Evolutionary conservation across 1,140 invertebrate species (phyloP).

Genomic region (Ptiloglossa arizonensis): DNA sequence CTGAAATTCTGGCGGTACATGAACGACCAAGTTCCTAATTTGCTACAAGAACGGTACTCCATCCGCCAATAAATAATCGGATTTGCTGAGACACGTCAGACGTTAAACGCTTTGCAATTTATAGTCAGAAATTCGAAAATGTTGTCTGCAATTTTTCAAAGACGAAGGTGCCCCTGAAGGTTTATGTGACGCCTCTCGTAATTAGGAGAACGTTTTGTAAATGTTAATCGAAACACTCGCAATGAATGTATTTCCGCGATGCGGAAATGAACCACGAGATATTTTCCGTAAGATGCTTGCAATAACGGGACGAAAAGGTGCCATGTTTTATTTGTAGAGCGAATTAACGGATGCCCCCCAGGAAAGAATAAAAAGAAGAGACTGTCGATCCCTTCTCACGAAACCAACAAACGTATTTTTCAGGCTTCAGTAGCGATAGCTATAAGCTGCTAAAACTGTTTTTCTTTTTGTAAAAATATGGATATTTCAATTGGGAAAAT

Average conservation of each 20-base stretch:
- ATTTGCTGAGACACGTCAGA: not conserved
- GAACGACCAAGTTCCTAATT: too few species aligned
- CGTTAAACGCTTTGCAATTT: not conserved
- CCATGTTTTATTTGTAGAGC: not conserved
- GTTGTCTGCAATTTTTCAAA: not conserved
- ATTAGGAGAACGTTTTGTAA: not conserved
- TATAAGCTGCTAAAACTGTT: too few species aligned
- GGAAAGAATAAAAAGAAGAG: not conserved
- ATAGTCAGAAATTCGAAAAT: not conserved
- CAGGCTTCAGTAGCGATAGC: too few species aligned
- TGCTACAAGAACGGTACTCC: too few species aligned
- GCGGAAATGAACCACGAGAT: not conserved
- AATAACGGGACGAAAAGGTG: not conserved
- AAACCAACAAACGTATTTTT: too few species aligned
- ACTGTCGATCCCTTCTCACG: not conserved
- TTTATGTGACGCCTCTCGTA: not conserved
- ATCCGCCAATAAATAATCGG: too few species aligned
- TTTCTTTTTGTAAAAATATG: too few species aligned
- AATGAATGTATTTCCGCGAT: not conserved
- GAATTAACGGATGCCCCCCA: too few species aligned
- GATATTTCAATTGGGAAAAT: too few species aligned
- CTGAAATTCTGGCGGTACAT: too few species aligned
- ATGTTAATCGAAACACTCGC: constrained; percentile 2
- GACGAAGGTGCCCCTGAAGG: not conserved
- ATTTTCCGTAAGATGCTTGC: not conserved